phyloP scores from a whole-genome alignment of 2,888 invertebrate species.

The Agapetus fuscipes region DNA sequence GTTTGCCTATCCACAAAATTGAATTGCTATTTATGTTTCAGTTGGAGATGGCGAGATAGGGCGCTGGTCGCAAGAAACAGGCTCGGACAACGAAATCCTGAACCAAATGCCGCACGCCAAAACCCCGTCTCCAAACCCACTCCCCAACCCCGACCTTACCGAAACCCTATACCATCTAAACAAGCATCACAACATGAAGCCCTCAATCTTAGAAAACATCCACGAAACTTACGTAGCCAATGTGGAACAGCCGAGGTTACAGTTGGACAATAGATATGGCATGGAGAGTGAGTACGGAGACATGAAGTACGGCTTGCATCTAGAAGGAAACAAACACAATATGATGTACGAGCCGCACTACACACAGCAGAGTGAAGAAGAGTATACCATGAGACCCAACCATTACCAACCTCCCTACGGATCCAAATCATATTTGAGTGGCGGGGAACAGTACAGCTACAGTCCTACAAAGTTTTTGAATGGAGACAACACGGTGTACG shows the following conservation, averaged over 20 bases:
- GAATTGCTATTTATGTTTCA: too few species aligned
- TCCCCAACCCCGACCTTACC: constrained; percentile 70
- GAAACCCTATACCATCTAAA: constrained; percentile 47
- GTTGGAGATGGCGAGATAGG: constrained; percentile 36
- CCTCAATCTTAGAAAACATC: constrained; percentile 48
- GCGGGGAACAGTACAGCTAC: constrained; percentile 42
- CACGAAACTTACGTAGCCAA: constrained; percentile 47
- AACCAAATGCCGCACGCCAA: constrained; percentile 38
- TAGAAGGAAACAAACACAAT: constrained; percentile 37
- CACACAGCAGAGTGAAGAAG: constrained; percentile 39
- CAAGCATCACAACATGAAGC: constrained; percentile 43
- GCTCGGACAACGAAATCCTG: constrained; percentile 63
- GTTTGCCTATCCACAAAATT: too few species aligned
- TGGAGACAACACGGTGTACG: constrained; percentile 33
- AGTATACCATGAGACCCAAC: constrained; percentile 41
- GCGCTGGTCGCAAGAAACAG: constrained; percentile 72
- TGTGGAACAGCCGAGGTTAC: constrained; percentile 34
- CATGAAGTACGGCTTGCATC: constrained; percentile 38
- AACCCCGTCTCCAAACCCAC: constrained; percentile 49
- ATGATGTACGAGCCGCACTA: constrained; percentile 41
- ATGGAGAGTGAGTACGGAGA: constrained; percentile 35
- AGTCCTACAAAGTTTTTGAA: constrained; percentile 36
- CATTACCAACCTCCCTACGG: constrained; percentile 41
- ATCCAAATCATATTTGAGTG: constrained; percentile 38
- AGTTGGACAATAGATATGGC: constrained; percentile 37